Base-by-base conservation (phyloP, 2,888 invertebrate genomes). In the Stenichneumon culpator region DNA sequence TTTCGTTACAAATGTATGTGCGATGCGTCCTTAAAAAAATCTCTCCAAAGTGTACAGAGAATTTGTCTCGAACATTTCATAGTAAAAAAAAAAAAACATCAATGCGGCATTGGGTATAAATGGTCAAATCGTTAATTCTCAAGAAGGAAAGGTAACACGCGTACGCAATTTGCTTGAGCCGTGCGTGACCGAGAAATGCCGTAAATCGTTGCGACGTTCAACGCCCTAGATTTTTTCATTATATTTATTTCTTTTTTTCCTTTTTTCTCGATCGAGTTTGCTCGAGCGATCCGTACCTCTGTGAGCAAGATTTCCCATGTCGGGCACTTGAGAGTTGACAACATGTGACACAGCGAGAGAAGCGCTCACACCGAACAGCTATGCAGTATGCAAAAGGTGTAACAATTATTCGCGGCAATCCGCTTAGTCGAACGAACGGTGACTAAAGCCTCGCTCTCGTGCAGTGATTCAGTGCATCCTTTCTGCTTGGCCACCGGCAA, bases 391-490 rank as follows among this genome's bases (percentile, higher is more conserved):
- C 19, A 73, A 14, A 68, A 36, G 19, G 50, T 52, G 19, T 70
- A 72, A 73, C 68, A 77, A 82, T 50, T 80, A 73, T 86, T 81
- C 65, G 80, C 36, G 69, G 54, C 77, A 70, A 74, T 77, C 44
- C 74, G 63, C 78, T 68, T 74, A 50, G 68, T 75, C 78, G 78
- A 67, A 77, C 84, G 75, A 85, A 72, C 75, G 50, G 83, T 88
- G 86, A 88, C 86, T 87, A 86, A 86, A 89, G 68, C 77, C 70
- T 69, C 70, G 78, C 50, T 79, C 82, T 77, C 84, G 75, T 84
- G 75, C 80, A 54, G 87, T 89, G 87, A 89, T 86, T 87, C 86
- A 87, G 86, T 86, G 87, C 83, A 28, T 70, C 72, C 84, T 68
- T 81, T 81, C 77, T 83, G 70, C 57, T 83, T 74, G 19, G 67